Percentiles rank a stretch among this genome's conserved stretches.
Evolutionary conservation across 2,888 invertebrate species (phyloP).

Genomic region (Apomyelois bistriatella): DNA sequence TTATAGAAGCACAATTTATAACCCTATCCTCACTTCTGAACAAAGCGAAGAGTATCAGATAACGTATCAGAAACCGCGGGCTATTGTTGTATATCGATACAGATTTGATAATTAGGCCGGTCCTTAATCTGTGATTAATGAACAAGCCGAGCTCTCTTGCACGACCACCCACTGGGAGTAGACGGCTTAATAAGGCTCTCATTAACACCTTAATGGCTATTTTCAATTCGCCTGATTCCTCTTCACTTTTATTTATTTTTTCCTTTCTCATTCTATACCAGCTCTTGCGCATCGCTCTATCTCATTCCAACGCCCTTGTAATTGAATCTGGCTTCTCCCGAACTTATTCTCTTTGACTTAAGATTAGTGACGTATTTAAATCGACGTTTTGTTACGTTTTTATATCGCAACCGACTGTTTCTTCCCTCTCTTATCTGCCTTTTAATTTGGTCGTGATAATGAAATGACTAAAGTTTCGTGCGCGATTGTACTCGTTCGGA

Average conservation of each 20-base stretch:
- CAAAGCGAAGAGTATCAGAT: conserved; percentile 29
- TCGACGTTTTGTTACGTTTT: conserved; percentile 74
- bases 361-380: conserved; percentile 78
- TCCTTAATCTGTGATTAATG: conserved; percentile 71
- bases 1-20: conserved; percentile 9
- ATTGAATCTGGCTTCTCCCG: conserved; percentile 70
- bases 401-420: conserved; percentile 45
- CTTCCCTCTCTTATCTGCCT: conserved; percentile 52
- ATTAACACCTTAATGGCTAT: conserved; percentile 79
- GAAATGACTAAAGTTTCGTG: conserved; percentile 30
- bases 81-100: conserved; percentile 46
- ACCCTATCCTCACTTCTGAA: conserved; percentile 7
- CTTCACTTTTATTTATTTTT: conserved; percentile 70
- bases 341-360: conserved; percentile 77
- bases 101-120: conserved; percentile 67
- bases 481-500: conserved; percentile 8
- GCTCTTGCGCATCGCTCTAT: conserved; percentile 40
- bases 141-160: conserved; percentile 61
- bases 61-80: conserved; percentile 28
- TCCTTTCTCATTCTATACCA: conserved; percentile 45
- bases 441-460: conserved; percentile 63
- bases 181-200: conserved; percentile 79
- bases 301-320: conserved; percentile 58
- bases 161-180: conserved; percentile 75
- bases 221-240: conserved; percentile 76